Conservation (phyloP, 2,113 vertebrate species). For the Benitochromis conjunctus region DNA sequence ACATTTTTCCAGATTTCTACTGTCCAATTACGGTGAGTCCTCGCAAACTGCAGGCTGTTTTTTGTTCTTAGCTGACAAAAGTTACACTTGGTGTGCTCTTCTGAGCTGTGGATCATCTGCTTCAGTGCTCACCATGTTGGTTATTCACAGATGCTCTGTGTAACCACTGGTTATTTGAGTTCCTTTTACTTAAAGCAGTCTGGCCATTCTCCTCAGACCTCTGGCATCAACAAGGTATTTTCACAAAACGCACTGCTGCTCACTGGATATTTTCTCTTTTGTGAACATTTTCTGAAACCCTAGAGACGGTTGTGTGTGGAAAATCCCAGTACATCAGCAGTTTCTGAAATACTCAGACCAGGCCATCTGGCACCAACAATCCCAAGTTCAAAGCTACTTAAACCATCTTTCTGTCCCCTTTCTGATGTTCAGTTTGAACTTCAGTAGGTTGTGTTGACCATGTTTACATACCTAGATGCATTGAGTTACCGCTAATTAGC, state of each 20-base stretch:
- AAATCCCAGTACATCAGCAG: background rate
- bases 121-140: background rate
- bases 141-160: background rate
- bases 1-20: background rate
- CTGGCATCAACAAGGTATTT: background rate
- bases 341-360: background rate
- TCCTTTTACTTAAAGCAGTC: background rate
- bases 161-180: background rate
- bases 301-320: accelerated
- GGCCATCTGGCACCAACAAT: background rate
- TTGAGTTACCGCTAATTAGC: background rate
- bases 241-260: background rate
- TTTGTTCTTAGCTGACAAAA: background rate
- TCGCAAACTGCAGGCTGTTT: background rate
- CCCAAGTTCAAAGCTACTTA: accelerated
- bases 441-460: background rate
- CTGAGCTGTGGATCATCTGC: background rate
- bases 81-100: background rate
- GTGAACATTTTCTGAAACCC: background rate
- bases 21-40: background rate
- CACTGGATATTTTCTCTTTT: background rate
- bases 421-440: background rate
- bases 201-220: background rate
- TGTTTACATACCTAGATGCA: background rate
- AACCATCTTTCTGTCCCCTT: background rate